Evolutionary conservation across 1,140 invertebrate genomes (phyloP).

Genomic region (Leptopilina boulardi): DNA sequence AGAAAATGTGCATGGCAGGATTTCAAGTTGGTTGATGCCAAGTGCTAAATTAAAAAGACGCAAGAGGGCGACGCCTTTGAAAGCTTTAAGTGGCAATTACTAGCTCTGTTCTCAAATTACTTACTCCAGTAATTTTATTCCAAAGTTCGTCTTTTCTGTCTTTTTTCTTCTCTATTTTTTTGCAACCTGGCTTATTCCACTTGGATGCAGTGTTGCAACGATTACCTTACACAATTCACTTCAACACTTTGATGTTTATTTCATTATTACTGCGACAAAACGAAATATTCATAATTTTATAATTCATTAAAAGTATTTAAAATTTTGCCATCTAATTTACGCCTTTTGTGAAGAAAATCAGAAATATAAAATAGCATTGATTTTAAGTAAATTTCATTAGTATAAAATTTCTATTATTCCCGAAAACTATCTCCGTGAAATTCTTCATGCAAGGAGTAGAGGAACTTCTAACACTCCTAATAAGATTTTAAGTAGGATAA

Average conservation of each 20-base stretch:
- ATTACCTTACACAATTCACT: not conserved
- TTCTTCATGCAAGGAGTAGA: not conserved
- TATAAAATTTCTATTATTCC: slow-evolving; percentile 13
- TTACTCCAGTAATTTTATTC: slow-evolving; percentile 60
- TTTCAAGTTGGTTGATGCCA: slow-evolving; percentile 37
- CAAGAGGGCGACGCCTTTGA: slow-evolving; percentile 43
- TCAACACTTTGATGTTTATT: not conserved
- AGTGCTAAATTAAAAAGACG: slow-evolving; percentile 51
- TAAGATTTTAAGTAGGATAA: slow-evolving; percentile 39
- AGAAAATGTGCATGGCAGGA: slow-evolving; percentile 16
- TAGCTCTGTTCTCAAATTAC: slow-evolving; percentile 56
- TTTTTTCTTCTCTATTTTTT: not conserved
- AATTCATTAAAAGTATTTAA: no score
- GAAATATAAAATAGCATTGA: no score
- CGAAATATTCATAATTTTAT: no score
- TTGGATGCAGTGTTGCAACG: slow-evolving; percentile 5
- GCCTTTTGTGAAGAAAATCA: no score
- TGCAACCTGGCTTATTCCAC: slow-evolving; percentile 34
- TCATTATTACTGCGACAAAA: no score
- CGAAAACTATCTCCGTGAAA: not conserved
- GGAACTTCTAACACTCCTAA: slow-evolving; percentile 19
- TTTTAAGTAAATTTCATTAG: no score
- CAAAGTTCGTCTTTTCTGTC: not conserved
- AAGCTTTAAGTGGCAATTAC: slow-evolving; percentile 54
- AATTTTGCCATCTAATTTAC: no score